Base-by-base conservation (phyloP, 2,113 vertebrate species). In the Peromyscus polionotus region DNA sequence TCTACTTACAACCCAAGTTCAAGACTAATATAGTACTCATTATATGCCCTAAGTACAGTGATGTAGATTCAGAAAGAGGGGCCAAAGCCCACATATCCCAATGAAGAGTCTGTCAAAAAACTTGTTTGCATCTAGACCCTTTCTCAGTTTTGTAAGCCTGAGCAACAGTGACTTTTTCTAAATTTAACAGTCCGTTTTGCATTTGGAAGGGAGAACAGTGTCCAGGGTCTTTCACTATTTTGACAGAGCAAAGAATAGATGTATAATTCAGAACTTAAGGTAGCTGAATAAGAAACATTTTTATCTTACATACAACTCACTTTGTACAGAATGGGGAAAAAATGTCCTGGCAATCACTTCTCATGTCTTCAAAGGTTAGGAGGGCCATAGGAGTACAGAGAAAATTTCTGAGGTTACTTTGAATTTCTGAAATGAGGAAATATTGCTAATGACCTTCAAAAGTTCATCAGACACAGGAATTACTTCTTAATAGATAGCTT, bases 161-260 rank as follows among this genome's bases (percentile, higher is more conserved):
- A 73, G 33, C 7, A 61, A 39, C 54, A 45, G 54, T 57, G 51
- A 3, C 7, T 36, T 45, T 81, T 75, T 36, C 33, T 81, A 14
- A 9, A 3, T 24, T 39, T 61, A 20, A 16, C 10, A n/a, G 57
- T 12, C 59, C 42, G 5, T 0, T 17, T 51, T 75, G 24, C 19
- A 68, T 5, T n/a, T 73, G 12, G n/a, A 45, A 75, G 11, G 2
- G 12, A 24, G 19, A 19, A n/a, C 13, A 51, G 16, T 48, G 28
- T 2, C 11, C 20, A 33, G 10, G 4, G 9, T 12, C 1, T n/a
- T 17, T 6, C 8, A 8, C 5, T 3, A 31, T 24, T 24, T 87
- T 22, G 42, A 51, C 26, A 77, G 12, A 42, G n/a, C 39, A 75
- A 42, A 45, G 5, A 76, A 45, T 5, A 76, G 4, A 26, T 26